Percentiles rank a stretch among this genome's conserved stretches.
These are phyloP conservation scores for Dicyema japonicum DNA, from an alignment of 1,140 invertebrate species.

Conservation along the genomic window DNA sequence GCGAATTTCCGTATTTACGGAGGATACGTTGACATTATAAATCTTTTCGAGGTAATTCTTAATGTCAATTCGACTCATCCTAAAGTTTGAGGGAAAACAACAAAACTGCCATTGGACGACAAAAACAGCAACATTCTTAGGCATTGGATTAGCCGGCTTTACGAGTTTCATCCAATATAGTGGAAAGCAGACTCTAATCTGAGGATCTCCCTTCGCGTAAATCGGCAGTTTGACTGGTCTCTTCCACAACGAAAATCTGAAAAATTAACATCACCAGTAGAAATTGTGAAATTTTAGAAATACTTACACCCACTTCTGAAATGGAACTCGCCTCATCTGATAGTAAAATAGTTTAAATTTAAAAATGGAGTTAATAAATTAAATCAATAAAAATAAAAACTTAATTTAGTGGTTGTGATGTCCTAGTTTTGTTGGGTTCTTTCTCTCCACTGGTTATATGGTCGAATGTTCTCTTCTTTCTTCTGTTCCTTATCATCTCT, in stretches of 20 bases:
- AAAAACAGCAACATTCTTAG: slow-evolving; percentile 44
- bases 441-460: too few relatives aligned
- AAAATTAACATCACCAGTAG: too few relatives aligned
- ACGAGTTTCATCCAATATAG: slow-evolving; percentile 75
- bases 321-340: too few relatives aligned
- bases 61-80: slow-evolving; percentile 48
- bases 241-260: slow-evolving; percentile 11
- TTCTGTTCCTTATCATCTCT: too few relatives aligned
- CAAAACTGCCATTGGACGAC: slow-evolving; percentile 34
- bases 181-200: slow-evolving; percentile 49
- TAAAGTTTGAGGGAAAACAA: slow-evolving; percentile 7
- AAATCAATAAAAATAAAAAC: too few relatives aligned
- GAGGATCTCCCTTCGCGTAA: slow-evolving; percentile 54
- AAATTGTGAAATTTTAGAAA: too few relatives aligned
- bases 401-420: too few relatives aligned
- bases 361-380: too few relatives aligned
- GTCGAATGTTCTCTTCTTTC: too few relatives aligned
- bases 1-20: slow-evolving; percentile 24
- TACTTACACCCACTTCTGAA: too few relatives aligned
- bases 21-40: slow-evolving; percentile 39
- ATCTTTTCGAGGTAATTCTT: slow-evolving; percentile 74
- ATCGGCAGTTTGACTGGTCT: slow-evolving; percentile 25
- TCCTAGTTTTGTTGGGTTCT: too few relatives aligned
- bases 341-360: too few relatives aligned
- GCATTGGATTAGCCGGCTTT: slow-evolving; percentile 24